phyloP scores from a whole-genome alignment of 1,140 invertebrate genomes.

The Drosophila santomea region DNA sequence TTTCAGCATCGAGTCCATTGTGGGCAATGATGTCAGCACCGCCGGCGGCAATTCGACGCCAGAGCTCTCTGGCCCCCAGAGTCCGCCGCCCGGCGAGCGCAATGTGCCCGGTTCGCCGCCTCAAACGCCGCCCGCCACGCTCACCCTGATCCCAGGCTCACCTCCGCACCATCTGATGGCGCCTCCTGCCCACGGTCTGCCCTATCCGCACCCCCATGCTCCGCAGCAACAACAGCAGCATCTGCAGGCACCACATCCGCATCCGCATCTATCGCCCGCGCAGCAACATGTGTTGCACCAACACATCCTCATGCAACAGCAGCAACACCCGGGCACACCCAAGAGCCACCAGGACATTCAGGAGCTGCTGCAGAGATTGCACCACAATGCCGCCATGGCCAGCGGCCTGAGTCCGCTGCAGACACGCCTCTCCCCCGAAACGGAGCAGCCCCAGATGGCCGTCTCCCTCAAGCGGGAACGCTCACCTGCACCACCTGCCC shows the following conservation, averaged over 20 bases:
- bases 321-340: conserved; percentile 61
- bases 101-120: conserved; percentile 76
- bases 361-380: conserved; percentile 75
- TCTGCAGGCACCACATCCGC: conserved; percentile 42
- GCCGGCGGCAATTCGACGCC: conserved; percentile 55
- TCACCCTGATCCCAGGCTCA: conserved; percentile 56
- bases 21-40: conserved; percentile 87
- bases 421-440: conserved; percentile 71
- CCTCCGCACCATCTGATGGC: conserved; percentile 70
- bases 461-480: conserved; percentile 76
- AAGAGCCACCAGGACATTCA: conserved; percentile 78
- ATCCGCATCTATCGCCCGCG: conserved; percentile 71
- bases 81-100: conserved; percentile 51
- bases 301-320: conserved; percentile 69
- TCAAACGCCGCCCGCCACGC: conserved; percentile 67
- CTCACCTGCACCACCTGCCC: conserved; percentile 58
- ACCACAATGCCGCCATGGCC: conserved; percentile 69
- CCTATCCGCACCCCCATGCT: conserved; percentile 44
- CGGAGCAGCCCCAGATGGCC: conserved; percentile 39
- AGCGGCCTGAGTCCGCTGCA: conserved; percentile 70
- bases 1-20: conserved; percentile 97
- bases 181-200: conserved; percentile 52
- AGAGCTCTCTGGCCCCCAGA: conserved; percentile 38
- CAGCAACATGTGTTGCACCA: conserved; percentile 76
- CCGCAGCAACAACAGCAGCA: conserved; percentile 22